Percentiles rank a stretch among this genome's conserved stretches.
Evolutionary conservation across 2,888 invertebrate species (phyloP).

Genomic region (Tuta absoluta): DNA sequence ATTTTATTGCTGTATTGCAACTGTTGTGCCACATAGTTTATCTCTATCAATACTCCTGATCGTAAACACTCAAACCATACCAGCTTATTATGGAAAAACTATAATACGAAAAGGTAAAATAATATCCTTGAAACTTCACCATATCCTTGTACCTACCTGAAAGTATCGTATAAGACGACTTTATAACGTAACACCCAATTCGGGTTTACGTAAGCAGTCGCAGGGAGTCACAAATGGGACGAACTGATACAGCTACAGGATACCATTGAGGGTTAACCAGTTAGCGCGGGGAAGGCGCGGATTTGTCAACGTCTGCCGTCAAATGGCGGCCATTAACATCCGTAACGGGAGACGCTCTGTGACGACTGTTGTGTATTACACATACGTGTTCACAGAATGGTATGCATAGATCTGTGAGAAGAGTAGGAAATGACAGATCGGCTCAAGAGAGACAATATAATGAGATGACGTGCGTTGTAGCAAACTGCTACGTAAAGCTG

Average conservation of each 20-base stretch:
- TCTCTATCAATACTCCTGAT: no score
- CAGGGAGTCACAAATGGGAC: constrained; percentile 23
- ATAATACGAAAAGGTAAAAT: no score
- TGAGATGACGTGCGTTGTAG: no score
- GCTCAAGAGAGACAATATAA: no score
- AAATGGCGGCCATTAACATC: constrained; percentile 75
- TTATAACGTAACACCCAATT: neutral
- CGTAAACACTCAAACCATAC: no score
- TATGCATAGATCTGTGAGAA: neutral
- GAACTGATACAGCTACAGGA: constrained; percentile 45
- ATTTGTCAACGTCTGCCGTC: constrained; percentile 74
- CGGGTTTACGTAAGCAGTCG: neutral
- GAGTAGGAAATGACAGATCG: no score
- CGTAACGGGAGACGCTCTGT: constrained; percentile 54
- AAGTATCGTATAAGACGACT: neutral
- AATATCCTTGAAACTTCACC: neutral
- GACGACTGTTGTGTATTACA: constrained; percentile 53
- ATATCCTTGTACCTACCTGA: neutral
- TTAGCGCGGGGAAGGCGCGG: constrained; percentile 55
- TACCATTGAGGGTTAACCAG: constrained; percentile 59
- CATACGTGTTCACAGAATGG: constrained; percentile 33
- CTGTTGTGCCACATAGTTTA: no score
- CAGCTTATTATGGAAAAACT: no score
- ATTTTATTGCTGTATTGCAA: no score
- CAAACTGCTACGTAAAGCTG: no score